Percentiles rank a stretch among this genome's conserved stretches.
Evolutionary conservation across 2,888 invertebrate genomes (phyloP).

Genomic region (Temnothorax unifasciatus): DNA sequence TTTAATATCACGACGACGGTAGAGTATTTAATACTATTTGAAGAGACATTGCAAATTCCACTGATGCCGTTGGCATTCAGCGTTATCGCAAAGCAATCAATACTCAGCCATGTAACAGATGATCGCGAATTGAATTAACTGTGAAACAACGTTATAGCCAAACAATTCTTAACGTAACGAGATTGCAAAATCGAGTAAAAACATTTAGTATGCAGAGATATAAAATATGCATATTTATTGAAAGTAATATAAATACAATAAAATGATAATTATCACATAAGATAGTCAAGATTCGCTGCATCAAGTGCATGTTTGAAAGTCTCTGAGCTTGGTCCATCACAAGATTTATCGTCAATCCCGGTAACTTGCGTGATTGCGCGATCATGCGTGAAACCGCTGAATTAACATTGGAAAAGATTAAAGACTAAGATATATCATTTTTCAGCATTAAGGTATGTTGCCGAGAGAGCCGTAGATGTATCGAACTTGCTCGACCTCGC

Average conservation of each 20-base stretch:
- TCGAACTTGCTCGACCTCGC: slow-evolving; percentile 41
- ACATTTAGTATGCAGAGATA: slow-evolving; percentile 61
- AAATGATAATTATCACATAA: slow-evolving; percentile 64
- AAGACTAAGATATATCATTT: slow-evolving; percentile 37
- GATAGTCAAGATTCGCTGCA: slow-evolving; percentile 59
- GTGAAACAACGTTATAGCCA: neutral
- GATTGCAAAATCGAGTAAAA: slow-evolving; percentile 16
- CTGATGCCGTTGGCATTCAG: neutral
- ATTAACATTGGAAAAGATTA: slow-evolving; percentile 26
- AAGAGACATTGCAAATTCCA: neutral
- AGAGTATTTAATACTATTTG: neutral
- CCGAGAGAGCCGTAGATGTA: slow-evolving; percentile 17
- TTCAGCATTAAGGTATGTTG: slow-evolving; percentile 16
- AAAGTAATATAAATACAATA: slow-evolving; percentile 75
- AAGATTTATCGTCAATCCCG: slow-evolving; percentile 24
- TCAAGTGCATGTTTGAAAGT: slow-evolving; percentile 57
- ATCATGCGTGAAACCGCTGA: slow-evolving; percentile 15
- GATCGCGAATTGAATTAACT: slow-evolving; percentile 8
- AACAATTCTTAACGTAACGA: neutral
- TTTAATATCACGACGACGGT: neutral
- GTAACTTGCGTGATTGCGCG: slow-evolving; percentile 20
- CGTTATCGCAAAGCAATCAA: slow-evolving; percentile 20
- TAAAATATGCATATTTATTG: slow-evolving; percentile 77
- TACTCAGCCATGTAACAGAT: neutral
- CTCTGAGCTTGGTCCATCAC: slow-evolving; percentile 53